Evolutionary conservation across 2,113 vertebrate species (phyloP).

Genomic region (Scomber colias): DNA sequence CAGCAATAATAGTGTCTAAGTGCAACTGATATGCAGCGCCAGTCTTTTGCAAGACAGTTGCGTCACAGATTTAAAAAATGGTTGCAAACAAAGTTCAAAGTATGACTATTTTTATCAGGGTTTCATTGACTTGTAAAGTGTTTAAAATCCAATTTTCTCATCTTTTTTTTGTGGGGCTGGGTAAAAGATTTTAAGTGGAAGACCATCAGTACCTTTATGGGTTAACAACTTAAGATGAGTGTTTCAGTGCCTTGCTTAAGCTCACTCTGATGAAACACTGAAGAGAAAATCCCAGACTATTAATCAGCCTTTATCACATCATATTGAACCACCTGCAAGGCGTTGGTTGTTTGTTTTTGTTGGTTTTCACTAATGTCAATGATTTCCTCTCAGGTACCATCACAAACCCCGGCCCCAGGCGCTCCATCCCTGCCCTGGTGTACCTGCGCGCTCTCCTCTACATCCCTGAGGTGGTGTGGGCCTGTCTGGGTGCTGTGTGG

Average conservation of each 20-base stretch:
- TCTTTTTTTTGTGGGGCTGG: too few species aligned
- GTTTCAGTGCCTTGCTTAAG: too few species aligned
- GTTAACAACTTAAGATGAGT: too few species aligned
- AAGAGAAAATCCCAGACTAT: background rate
- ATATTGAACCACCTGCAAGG: background rate
- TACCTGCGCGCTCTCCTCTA: conserved; percentile 92
- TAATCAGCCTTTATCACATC: background rate
- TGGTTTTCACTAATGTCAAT: background rate
- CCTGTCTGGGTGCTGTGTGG: conserved; percentile 91
- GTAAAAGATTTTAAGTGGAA: too few species aligned
- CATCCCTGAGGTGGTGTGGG: conserved; percentile 94
- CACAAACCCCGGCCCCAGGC: conserved; percentile 92
- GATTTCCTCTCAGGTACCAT: conserved; percentile 89
- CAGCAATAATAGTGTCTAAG: background rate
- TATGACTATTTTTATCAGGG: background rate
- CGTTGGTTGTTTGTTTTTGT: background rate
- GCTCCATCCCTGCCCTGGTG: conserved; percentile 91
- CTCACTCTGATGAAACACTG: background rate
- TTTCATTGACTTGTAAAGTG: too few species aligned
- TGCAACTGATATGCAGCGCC: background rate
- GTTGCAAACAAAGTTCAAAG: background rate
- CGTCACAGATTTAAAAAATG: background rate
- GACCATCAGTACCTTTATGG: too few species aligned
- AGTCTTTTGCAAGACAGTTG: background rate
- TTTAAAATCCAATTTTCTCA: too few species aligned